Evolutionary conservation across 1,140 invertebrate genomes (phyloP), one percentile per base, ranked within the genome.

Genomic region (Leptinotarsa undecemlineata): DNA sequence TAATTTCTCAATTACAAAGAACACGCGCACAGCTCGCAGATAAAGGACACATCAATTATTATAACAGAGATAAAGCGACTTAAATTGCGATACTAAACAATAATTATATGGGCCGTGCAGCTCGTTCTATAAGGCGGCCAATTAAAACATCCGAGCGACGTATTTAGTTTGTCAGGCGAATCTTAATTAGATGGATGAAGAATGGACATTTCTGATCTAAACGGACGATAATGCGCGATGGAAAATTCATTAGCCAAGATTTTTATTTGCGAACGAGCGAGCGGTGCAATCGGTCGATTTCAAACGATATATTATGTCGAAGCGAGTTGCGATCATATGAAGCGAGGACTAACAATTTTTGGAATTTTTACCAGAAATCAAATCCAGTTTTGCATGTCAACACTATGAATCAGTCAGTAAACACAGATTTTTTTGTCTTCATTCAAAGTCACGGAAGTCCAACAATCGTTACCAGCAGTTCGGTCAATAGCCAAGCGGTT

Each of bases 61-160:
- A 19, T 57, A 57, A 19, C 51, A 57, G 51, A 57, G 51, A 57
- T 57, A 57, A 57, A 57, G 51, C 51, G 51, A 57, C 51, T 57
- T 57, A 57, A 57, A 57, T 57, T 57, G 51, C 51, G 51, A 57
- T 57, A 57, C 51, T 57, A 57, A 57, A 57, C 51, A 57, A 57
- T 57, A 57, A 57, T 57, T 57, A 57, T 57, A 57, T 57, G 51
- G 17, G n/a, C 51, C 51, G 51, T 57, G 51, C 51, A 19, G 15
- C 51, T 57, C 51, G 51, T 57, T 57, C 51, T 19, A 57, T 19
- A 57, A 57, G 51, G 51, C 15, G 51, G 51, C 51, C 51, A 57
- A 57, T 57, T 57, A 57, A 57, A 57, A 57, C 51, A 57, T 57
- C 51, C 51, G 2, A 57, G 51, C 51, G 14, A 57, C n/a, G 51